Evolutionary conservation across 1,140 invertebrate genomes (phyloP).

Genomic region (Cepaea nemoralis): DNA sequence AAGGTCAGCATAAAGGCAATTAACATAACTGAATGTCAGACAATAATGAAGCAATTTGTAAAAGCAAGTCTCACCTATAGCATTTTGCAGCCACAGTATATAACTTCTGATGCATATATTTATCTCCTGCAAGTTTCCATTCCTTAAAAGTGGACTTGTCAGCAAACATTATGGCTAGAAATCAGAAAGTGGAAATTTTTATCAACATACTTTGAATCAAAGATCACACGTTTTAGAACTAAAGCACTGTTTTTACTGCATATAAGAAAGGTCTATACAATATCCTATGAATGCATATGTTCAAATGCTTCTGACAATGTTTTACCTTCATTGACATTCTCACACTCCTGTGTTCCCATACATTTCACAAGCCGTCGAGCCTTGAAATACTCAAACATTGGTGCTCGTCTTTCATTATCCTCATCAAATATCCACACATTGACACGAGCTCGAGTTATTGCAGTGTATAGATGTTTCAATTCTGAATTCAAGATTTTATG

Average conservation of each 20-base stretch:
- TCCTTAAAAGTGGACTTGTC: slow-evolving; percentile 59
- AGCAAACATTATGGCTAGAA: slow-evolving; percentile 58
- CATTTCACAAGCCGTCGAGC: slow-evolving; percentile 51
- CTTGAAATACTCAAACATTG: slow-evolving; percentile 68
- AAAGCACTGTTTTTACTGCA: too few species aligned
- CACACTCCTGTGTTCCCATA: slow-evolving; percentile 36
- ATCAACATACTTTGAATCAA: too few species aligned
- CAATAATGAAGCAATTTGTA: not conserved
- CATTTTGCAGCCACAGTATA: slow-evolving; percentile 67
- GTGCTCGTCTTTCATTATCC: slow-evolving; percentile 57
- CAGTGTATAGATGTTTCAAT: slow-evolving; percentile 65
- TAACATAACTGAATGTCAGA: too few species aligned
- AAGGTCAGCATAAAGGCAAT: too few species aligned
- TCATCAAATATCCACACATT: slow-evolving; percentile 69
- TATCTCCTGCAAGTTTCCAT: slow-evolving; percentile 62
- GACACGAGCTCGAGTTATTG: slow-evolving; percentile 60
- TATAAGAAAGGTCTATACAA: too few species aligned
- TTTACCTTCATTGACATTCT: slow-evolving; percentile 16
- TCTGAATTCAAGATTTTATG: slow-evolving; percentile 69
- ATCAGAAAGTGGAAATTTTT: too few species aligned
- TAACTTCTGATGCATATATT: slow-evolving; percentile 61
- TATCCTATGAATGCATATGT: too few species aligned
- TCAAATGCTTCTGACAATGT: too few species aligned
- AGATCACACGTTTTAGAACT: too few species aligned
- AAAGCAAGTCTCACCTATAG: slow-evolving; percentile 42